Evolutionary conservation across 1,140 invertebrate species (phyloP).

Genomic region (Pseudomyrmex cubaensis): DNA sequence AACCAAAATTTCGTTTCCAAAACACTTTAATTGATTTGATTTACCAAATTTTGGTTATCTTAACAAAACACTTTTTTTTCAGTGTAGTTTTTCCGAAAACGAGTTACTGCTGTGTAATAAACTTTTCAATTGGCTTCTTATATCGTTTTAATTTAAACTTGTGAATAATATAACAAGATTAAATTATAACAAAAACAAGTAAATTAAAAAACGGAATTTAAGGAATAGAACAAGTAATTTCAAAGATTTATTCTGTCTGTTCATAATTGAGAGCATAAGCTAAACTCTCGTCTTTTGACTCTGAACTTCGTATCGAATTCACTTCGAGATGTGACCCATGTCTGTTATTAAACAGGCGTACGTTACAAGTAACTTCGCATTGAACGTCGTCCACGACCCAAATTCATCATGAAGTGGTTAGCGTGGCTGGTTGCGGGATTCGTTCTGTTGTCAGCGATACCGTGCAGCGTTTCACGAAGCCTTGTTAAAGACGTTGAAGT

Average conservation of each 20-base stretch:
- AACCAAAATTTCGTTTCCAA: too few relatives aligned
- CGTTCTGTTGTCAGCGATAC: constrained; percentile 45
- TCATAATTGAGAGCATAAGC: not conserved
- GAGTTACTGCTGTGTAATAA: too few relatives aligned
- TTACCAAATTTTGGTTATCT: too few relatives aligned
- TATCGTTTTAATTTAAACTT: too few relatives aligned
- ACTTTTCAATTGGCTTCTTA: too few relatives aligned
- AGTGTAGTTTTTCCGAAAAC: too few relatives aligned
- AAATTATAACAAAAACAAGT: too few relatives aligned
- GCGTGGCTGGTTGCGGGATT: constrained; percentile 49
- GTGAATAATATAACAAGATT: too few relatives aligned
- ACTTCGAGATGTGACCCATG: not conserved
- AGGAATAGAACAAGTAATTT: not conserved
- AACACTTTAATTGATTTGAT: too few relatives aligned
- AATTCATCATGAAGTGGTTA: constrained; percentile 59
- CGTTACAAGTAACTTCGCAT: not conserved
- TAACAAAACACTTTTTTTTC: too few relatives aligned
- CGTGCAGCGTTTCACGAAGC: constrained; percentile 9
- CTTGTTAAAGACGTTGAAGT: constrained; percentile 2
- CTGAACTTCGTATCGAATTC: not conserved
- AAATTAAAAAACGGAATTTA: too few relatives aligned
- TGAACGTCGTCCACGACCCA: not conserved
- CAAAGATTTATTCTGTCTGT: not conserved
- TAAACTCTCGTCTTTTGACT: not conserved
- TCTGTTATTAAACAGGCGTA: not conserved